These are phyloP conservation scores for Varanus salvator DNA, from an alignment of 2,113 vertebrate genomes.

Conservation along the genomic window DNA sequence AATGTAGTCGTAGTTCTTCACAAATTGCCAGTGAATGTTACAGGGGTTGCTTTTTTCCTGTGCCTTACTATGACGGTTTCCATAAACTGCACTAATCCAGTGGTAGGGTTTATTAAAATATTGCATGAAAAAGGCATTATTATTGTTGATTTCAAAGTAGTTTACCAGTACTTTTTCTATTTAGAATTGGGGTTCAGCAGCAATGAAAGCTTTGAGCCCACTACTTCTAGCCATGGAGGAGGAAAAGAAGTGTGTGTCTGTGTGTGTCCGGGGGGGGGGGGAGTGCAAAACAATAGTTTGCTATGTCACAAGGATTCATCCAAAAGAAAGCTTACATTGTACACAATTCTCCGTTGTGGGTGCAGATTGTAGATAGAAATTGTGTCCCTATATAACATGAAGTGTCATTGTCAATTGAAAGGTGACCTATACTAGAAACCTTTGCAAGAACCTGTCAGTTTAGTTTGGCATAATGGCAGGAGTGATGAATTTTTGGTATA, in stretches of 20 bases:
- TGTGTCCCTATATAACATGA: not conserved
- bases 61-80: not conserved
- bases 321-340: not conserved
- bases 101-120: not conserved
- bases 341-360: too few species aligned
- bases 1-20: not conserved
- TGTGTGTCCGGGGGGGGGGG: too few species aligned
- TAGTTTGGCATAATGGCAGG: not conserved
- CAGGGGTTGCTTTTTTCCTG: not conserved
- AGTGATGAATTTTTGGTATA: not conserved
- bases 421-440: too few species aligned
- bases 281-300: too few species aligned
- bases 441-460: not conserved
- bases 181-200: not conserved
- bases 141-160: not conserved
- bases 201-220: too few species aligned
- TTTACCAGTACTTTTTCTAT: not conserved
- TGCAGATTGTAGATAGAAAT: not conserved
- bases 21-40: not conserved
- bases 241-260: too few species aligned
- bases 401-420: not conserved
- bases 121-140: not conserved
- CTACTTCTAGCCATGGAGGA: too few species aligned
- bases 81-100: not conserved
- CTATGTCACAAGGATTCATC: too few species aligned